Conservation (phyloP, 1,140 invertebrate species). For the Hylyphantes graminicola region DNA sequence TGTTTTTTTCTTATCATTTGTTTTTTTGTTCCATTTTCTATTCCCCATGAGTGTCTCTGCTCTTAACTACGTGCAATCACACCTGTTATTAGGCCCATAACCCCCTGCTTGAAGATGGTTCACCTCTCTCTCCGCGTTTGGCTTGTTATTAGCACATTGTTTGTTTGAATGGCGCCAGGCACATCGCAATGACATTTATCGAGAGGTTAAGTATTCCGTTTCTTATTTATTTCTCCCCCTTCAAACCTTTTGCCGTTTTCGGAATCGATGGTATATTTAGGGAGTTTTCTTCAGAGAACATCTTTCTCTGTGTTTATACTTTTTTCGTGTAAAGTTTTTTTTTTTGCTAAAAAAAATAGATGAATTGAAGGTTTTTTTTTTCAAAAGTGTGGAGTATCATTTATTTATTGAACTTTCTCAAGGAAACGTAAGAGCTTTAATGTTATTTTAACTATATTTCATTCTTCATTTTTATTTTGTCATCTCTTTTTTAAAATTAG, state of each 20-base stretch:
- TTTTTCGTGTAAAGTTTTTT: too few relatives aligned
- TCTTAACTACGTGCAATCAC: conserved; percentile 36
- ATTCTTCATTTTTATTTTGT: too few relatives aligned
- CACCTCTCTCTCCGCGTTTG: neutral
- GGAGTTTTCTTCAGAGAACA: too few relatives aligned
- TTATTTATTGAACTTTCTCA: too few relatives aligned
- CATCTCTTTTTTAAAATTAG: too few relatives aligned
- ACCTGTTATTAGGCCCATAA: conserved; percentile 50
- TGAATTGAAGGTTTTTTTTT: too few relatives aligned
- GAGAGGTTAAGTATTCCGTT: neutral
- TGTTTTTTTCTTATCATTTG: conserved; percentile 6
- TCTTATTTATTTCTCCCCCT: neutral
- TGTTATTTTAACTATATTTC: too few relatives aligned
- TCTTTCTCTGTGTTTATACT: too few relatives aligned
- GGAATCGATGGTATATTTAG: neutral
- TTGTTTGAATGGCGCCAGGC: conserved; percentile 47
- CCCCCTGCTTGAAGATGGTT: conserved; percentile 29
- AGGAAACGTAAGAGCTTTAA: too few relatives aligned
- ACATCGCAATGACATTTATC: conserved; percentile 51
- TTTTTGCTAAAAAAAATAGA: too few relatives aligned
- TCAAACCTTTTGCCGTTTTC: neutral
- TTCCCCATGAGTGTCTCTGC: conserved; percentile 45
- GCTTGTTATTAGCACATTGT: conserved; percentile 58
- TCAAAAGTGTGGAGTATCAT: too few relatives aligned
- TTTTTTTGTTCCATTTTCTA: conserved; percentile 11